A percentile compares a stretch with the other conserved stretches of the same genome.
These are phyloP conservation scores for Cryptocheilus praepositus DNA, from an alignment of 2,888 invertebrate genomes.

Conservation along the genomic window DNA sequence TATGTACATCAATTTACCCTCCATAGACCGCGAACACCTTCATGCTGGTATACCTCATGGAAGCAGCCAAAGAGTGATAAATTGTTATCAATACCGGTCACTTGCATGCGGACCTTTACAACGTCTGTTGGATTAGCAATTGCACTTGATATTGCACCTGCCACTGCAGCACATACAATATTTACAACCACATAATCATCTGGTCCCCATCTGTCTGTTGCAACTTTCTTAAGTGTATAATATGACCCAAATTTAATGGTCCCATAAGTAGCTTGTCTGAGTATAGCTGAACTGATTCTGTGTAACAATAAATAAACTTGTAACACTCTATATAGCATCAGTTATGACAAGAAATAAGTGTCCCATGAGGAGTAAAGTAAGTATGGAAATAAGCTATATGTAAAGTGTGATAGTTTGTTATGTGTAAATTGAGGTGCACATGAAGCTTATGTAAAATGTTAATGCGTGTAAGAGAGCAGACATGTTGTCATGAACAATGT, in stretches of 20 bases:
- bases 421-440: no score
- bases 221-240: slow-evolving; percentile 87
- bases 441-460: no score
- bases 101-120: slow-evolving; percentile 96
- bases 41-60: slow-evolving; percentile 86
- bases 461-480: no score
- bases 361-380: no score
- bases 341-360: no score
- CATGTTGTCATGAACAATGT: no score
- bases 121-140: slow-evolving; percentile 98
- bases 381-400: no score
- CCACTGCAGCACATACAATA: slow-evolving; percentile 88
- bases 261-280: slow-evolving; percentile 96
- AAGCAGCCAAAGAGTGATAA: slow-evolving; percentile 84
- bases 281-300: slow-evolving; percentile 94
- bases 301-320: slow-evolving; percentile 22
- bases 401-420: no score
- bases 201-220: slow-evolving; percentile 71
- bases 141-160: slow-evolving; percentile 94
- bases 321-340: no score
- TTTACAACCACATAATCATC: slow-evolving; percentile 76
- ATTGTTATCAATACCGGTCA: slow-evolving; percentile 75
- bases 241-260: slow-evolving; percentile 98
- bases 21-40: slow-evolving; percentile 92
- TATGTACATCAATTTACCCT: slow-evolving; percentile 77